A percentile compares a stretch with the other conserved stretches of the same genome.
These are phyloP conservation scores for Drosophila ohnishii DNA, from an alignment of 1,140 invertebrate genomes.

Conservation along the genomic window DNA sequence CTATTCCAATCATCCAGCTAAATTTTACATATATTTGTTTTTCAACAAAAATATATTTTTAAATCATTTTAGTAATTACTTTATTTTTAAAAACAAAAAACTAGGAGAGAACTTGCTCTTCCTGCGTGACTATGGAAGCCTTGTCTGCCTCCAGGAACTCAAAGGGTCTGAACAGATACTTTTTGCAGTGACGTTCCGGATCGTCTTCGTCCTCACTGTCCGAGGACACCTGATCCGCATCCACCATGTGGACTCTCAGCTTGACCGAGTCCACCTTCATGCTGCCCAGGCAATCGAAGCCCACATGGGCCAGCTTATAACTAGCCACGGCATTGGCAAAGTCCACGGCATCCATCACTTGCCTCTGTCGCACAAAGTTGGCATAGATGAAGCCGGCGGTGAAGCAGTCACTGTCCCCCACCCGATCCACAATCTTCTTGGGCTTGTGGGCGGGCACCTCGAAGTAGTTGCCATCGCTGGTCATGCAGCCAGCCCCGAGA, in stretches of 20 bases:
- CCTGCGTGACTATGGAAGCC: background rate
- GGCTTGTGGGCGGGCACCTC: constrained; percentile 84
- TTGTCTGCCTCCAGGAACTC: background rate
- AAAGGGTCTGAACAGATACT: background rate
- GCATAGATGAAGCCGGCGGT: constrained; percentile 85
- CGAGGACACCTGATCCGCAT: background rate
- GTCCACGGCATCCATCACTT: constrained; percentile 75
- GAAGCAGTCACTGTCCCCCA: constrained; percentile 88
- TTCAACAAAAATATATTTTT: background rate
- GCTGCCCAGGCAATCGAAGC: constrained; percentile 63
- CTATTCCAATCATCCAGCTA: constrained; percentile 7
- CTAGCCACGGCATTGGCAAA: constrained; percentile 87
- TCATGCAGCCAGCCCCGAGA: constrained; percentile 85
- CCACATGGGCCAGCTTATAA: constrained; percentile 86
- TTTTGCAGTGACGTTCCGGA: constrained; percentile 6
- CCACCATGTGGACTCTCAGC: background rate
- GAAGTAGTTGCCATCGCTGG: constrained; percentile 81
- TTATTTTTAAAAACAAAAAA: too few species aligned
- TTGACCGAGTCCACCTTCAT: constrained; percentile 4
- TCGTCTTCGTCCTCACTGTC: constrained; percentile 8
- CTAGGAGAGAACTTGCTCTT: too few species aligned
- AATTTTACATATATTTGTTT: constrained; percentile 1
- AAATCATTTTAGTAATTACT: background rate
- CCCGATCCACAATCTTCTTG: constrained; percentile 85
- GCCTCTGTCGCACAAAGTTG: constrained; percentile 34